Evolutionary conservation across 64 coral and sea anemone genomes (phyloP), one percentile per base, ranked within the genome.

Genomic region (Actinia equina): DNA sequence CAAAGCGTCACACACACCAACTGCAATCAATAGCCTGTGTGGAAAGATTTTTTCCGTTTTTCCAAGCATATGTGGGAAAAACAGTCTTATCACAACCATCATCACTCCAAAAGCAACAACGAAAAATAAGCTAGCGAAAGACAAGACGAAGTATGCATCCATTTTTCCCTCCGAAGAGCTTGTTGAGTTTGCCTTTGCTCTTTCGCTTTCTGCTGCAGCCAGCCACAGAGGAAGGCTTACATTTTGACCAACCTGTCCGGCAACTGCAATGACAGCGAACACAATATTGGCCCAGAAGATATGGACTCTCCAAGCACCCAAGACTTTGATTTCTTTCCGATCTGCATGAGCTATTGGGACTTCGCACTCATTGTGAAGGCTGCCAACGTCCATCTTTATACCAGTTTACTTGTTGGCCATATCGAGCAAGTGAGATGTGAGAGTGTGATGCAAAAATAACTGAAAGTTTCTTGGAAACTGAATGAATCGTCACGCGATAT

Each of bases 141-240:
- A 90, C 30, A 92, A 71, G 5, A 98, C 95, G 25, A 98, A 98
- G 79, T 94, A 98, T n/a, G 86, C 84, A 62, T 98, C 95, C 26
- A 98, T 51, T 63, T 60, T 79, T 30, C 62, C 52, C 26, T 79
- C 57, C 15, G 55, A 30, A 0, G n/a, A 7, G 11, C 61, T 70
- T 43, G 69, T 23, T 2, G 51, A 60, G 3, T 63, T 82, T 65
- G 18, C 19, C 61, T 86, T 80, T 76, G 30, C 77, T 59, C 15
- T 52, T 9, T 74, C 16, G 11, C 16, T 65, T 44, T 92, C 82
- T 49, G 88, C 86, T 4, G 95, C 94, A 54, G 91, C 92, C 23
- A 94, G 59, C 95, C 95, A 98, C 13, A 98, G 85, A 43, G 95
- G 95, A 13, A 98, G 61, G 18, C 83, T 85, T 1, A 98, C 80